These are phyloP conservation scores for Eumacrocentrus americanus DNA, from an alignment of 2,888 invertebrate genomes.

Conservation along the genomic window DNA sequence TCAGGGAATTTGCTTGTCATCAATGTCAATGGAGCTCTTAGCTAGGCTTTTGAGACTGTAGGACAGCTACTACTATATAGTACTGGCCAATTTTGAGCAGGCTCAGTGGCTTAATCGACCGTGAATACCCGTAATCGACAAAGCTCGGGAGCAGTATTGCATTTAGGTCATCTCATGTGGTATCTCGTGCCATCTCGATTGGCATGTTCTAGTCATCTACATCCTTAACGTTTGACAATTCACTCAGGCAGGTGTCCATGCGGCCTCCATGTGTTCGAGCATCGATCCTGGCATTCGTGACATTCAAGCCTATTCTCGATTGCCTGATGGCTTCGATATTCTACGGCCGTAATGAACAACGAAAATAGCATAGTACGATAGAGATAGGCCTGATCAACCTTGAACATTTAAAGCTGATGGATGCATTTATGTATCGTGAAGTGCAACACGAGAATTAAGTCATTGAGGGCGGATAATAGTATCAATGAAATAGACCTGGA, in stretches of 20 bases:
- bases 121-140: constrained; percentile 22
- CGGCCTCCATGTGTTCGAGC: not conserved
- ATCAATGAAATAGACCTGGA: not conserved
- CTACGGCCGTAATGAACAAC: constrained; percentile 3
- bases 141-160: constrained; percentile 3
- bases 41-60: not conserved
- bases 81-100: constrained; percentile 12
- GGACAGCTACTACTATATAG: not conserved
- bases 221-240: constrained; percentile 14
- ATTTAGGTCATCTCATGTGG: constrained; percentile 19
- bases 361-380: constrained; percentile 5
- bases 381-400: constrained; percentile 1
- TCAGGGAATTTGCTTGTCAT: too few relatives aligned
- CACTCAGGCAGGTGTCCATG: constrained; percentile 5
- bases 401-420: constrained; percentile 10
- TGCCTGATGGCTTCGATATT: not conserved
- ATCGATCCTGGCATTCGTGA: constrained; percentile 14
- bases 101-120: constrained; percentile 9
- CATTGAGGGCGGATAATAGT: not conserved
- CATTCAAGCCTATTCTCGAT: constrained; percentile 7
- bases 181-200: constrained; percentile 15
- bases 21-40: not conserved
- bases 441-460: not conserved
- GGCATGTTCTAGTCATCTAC: constrained; percentile 3
- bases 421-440: not conserved